These are phyloP conservation scores for Pedetes capensis DNA, from an alignment of 2,113 vertebrate genomes.

Conservation along the genomic window DNA sequence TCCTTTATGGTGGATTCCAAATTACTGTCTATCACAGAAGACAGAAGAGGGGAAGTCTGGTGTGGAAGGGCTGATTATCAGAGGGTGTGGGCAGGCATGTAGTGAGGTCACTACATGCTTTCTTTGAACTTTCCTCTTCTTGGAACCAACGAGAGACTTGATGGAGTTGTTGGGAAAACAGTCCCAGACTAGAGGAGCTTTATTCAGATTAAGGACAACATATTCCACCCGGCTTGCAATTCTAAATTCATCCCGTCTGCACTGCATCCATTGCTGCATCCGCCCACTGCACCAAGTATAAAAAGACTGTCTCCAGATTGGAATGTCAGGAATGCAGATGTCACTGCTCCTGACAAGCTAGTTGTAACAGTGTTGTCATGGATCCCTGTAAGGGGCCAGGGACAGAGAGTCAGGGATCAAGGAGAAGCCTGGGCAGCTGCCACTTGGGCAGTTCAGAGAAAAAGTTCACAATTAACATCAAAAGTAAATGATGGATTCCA, in stretches of 20 bases:
- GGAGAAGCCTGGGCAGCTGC: background rate
- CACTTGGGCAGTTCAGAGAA: background rate
- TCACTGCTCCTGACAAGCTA: conserved; percentile 75
- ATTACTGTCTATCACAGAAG: background rate
- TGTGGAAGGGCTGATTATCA: background rate
- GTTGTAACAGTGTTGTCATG: conserved; percentile 63
- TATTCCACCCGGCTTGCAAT: conserved; percentile 75
- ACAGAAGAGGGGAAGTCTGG: background rate
- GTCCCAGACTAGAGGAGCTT: conserved; percentile 73
- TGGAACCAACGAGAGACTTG: conserved; percentile 53
- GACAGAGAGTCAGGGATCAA: background rate
- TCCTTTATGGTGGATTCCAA: background rate
- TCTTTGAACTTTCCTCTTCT: conserved; percentile 37
- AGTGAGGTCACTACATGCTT: background rate
- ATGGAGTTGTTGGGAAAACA: conserved; percentile 67
- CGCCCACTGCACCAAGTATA: conserved; percentile 84
- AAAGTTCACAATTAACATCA: background rate
- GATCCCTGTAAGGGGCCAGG: conserved; percentile 32
- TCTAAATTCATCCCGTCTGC: conserved; percentile 82
- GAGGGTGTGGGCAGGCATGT: background rate
- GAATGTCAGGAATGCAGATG: conserved; percentile 85
- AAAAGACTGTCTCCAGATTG: conserved; percentile 86
- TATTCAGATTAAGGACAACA: conserved; percentile 79
- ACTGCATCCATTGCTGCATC: conserved; percentile 74
- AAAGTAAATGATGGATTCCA: background rate